Percentiles rank a stretch among this genome's conserved stretches.
phyloP scores from a whole-genome alignment of 92 coral and sea anemone species.

The Parazoanthus atlanticus region DNA sequence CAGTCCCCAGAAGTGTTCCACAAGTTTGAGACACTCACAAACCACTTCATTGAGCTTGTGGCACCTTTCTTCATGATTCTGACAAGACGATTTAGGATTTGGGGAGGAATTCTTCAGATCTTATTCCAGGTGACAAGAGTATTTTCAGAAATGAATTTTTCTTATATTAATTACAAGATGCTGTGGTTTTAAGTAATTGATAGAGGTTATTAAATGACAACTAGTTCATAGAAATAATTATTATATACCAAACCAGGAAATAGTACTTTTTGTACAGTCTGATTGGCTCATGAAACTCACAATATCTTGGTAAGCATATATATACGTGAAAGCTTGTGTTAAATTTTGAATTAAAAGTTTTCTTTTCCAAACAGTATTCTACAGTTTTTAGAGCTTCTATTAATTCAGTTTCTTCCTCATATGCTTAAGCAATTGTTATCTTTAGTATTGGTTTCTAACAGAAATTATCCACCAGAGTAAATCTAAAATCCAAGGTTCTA shows the following conservation, averaged over 20 bases:
- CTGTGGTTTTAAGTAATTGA: background rate
- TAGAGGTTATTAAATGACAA: background rate
- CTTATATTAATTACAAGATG: background rate
- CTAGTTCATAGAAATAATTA: background rate
- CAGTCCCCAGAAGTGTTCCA: slow-evolving; percentile 97
- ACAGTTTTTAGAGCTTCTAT: too few relatives aligned
- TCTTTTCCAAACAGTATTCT: background rate
- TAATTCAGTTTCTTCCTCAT: too few relatives aligned
- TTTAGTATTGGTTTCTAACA: background rate
- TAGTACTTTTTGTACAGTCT: too few relatives aligned
- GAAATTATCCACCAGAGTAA: too few relatives aligned
- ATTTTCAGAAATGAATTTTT: background rate
- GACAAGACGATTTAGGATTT: slow-evolving; percentile 76
- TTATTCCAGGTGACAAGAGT: slow-evolving; percentile 72
- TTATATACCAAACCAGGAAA: too few relatives aligned
- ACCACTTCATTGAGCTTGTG: slow-evolving; percentile 91
- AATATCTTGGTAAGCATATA: too few relatives aligned
- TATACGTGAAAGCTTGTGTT: too few relatives aligned
- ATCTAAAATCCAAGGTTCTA: too few relatives aligned
- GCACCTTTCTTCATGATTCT: slow-evolving; percentile 88
- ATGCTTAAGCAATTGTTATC: background rate
- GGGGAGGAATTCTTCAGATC: slow-evolving; percentile 88
- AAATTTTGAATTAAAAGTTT: too few relatives aligned
- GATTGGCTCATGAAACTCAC: too few relatives aligned
- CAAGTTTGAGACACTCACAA: slow-evolving; percentile 90